Base-by-base conservation (phyloP, 2,888 invertebrate species). In the Agrochola lychnidis region DNA sequence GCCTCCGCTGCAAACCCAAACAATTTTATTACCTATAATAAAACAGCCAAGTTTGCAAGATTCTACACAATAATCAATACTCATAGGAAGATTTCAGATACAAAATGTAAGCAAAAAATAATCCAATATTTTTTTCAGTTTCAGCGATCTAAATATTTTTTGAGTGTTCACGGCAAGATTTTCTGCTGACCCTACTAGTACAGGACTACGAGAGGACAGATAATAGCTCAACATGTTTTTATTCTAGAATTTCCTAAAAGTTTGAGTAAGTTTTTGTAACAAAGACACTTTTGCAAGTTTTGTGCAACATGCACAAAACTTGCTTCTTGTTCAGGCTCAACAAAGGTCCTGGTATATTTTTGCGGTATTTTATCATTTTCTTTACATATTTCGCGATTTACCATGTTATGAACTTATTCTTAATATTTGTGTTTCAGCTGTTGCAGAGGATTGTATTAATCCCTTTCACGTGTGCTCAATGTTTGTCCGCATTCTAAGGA, bases 361-460 rank as follows among this genome's bases (percentile, higher is more conserved):
- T n/a, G n/a, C 56, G 10, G 56, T 16, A 59, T 9, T 66, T 45
- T 59, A 53, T 72, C 3, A 25, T 68, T 59, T 59, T 22, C 22
- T 67, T 59, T 42, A 42, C 48, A 10, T 36, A 36, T 48, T 62
- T 63, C 10, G 6, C n/a, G 48, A 4, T 81, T 74, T 51, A 22
- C 12, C 45, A n/a, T 53, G 30, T 70, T 30, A 62, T 14, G n/a
- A 30, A 14, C 0, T 62, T 62, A 4, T 63, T 48, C n/a, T 57
- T 78, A 42, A 16, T 62, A 66, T 42, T 63, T 68, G 9, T 42
- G 16, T 73, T 73, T 62, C 36, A 71, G 62, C 36, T 86, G 16
- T 57, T 73, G 57, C n/a, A 72, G 53, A 56, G 69, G 73, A 83
- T 83, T 82, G 48, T 86, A 69, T 62, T 83, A 83, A 86, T 86